These are phyloP conservation scores for Oscheius myriophilus DNA, from an alignment of 2,888 invertebrate genomes.

Conservation along the genomic window DNA sequence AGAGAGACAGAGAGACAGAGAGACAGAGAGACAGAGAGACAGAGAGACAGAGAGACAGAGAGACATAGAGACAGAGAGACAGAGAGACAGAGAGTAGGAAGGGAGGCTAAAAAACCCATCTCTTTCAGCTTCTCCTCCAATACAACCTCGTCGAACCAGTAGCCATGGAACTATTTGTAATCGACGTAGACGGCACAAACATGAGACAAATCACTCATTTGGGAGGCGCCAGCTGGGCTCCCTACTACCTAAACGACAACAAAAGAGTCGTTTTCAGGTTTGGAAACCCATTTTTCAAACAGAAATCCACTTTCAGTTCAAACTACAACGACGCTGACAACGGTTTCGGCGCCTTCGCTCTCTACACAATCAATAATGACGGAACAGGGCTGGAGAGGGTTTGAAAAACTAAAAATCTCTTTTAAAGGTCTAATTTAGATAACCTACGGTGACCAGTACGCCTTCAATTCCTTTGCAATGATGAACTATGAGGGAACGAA, in stretches of 20 bases:
- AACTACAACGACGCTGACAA: conserved; percentile 44
- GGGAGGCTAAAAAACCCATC: too few species aligned
- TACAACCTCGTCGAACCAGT: conserved; percentile 63
- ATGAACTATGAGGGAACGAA: conserved; percentile 62
- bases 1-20: neutral
- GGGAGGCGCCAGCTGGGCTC: conserved; percentile 67
- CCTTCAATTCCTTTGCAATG: conserved; percentile 68
- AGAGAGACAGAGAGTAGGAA: too few species aligned
- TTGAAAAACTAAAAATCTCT: too few species aligned
- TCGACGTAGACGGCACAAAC: conserved; percentile 58
- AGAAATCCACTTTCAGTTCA: conserved; percentile 26
- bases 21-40: neutral
- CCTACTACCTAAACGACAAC: conserved; percentile 64
- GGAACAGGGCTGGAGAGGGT: conserved; percentile 59
- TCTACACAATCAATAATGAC: conserved; percentile 62
- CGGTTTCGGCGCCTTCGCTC: conserved; percentile 62
- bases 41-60: neutral
- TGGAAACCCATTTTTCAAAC: neutral
- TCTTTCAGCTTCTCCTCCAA: conserved; percentile 36
- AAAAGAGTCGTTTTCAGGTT: conserved; percentile 49
- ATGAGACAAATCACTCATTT: conserved; percentile 61
- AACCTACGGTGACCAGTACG: conserved; percentile 49
- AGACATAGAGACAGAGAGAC: too few species aligned
- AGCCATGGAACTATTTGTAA: conserved; percentile 65
- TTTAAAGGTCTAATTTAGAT: conserved; percentile 34